phyloP scores from a whole-genome alignment of 2,113 vertebrate species.

The Sphaerodactylus townsendi region DNA sequence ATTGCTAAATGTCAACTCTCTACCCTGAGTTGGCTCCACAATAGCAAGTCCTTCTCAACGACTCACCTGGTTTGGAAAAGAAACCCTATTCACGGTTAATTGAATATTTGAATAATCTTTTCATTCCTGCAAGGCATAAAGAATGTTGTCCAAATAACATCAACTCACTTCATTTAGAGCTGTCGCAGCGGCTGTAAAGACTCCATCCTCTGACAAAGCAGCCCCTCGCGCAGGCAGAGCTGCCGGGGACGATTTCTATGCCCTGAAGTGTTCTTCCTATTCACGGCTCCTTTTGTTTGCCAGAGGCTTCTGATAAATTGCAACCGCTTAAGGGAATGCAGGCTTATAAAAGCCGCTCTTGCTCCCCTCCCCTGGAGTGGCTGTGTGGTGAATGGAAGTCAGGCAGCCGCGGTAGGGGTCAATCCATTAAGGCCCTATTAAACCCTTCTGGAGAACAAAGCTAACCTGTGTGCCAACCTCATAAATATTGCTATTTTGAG shows the following conservation, averaged over 20 bases:
- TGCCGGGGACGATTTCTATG: constrained; percentile 76
- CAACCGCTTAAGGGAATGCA: constrained; percentile 94
- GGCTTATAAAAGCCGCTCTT: constrained; percentile 77
- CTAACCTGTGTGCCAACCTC: constrained; percentile 86
- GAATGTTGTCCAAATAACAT: constrained; percentile 96
- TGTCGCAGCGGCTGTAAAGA: constrained; percentile 85
- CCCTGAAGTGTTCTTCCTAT: constrained; percentile 90
- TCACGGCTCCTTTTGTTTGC: constrained; percentile 92
- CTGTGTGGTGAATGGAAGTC: constrained; percentile 85
- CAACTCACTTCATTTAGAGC: constrained; percentile 84
- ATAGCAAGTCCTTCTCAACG: constrained; percentile 73
- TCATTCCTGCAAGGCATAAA: constrained; percentile 93
- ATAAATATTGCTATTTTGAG: constrained; percentile 90
- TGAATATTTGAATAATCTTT: constrained; percentile 99
- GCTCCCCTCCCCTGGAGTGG: constrained; percentile 79
- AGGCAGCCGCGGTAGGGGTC: constrained; percentile 88
- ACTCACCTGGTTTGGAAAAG: constrained; percentile 87
- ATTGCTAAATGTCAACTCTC: constrained; percentile 71
- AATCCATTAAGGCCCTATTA: constrained; percentile 95
- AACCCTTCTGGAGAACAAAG: constrained; percentile 93
- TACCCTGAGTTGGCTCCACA: constrained; percentile 72
- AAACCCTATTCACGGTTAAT: constrained; percentile 95
- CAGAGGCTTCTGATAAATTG: constrained; percentile 90
- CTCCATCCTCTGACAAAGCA: constrained; percentile 84
- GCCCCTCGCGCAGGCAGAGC: constrained; percentile 75